phyloP scores from a whole-genome alignment of 2,113 vertebrate genomes.

The Nothocercus julius region DNA sequence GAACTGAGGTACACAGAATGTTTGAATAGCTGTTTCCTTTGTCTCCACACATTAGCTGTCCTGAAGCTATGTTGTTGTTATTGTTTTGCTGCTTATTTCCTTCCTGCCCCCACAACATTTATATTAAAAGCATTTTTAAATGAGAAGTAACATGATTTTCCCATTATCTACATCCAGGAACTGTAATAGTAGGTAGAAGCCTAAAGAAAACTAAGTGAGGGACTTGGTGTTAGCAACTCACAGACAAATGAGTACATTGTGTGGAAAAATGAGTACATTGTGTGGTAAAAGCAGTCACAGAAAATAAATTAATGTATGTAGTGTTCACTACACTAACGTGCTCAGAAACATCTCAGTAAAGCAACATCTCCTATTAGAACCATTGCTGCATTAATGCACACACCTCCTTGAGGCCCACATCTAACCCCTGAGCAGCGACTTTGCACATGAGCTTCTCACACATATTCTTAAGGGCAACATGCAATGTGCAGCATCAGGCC shows the following conservation, averaged over 20 bases:
- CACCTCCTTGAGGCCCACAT: not conserved
- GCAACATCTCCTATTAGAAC: not conserved
- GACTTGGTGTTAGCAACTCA: not conserved
- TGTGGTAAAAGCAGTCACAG: not conserved
- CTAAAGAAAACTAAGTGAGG: not conserved
- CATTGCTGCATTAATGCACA: not conserved
- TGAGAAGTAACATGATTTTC: not conserved
- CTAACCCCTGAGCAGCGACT: not conserved
- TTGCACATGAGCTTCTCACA: not conserved
- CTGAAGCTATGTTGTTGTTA: not conserved
- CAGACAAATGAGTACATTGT: not conserved
- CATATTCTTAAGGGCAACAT: not conserved
- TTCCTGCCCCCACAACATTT: too few species aligned
- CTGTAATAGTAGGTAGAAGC: not conserved
- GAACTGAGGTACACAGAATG: not conserved
- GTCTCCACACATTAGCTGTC: not conserved
- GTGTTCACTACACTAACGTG: fast-evolving
- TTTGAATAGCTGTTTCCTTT: not conserved
- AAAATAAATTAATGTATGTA: fast-evolving
- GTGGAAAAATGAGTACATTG: not conserved
- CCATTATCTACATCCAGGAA: not conserved
- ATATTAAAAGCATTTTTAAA: not conserved
- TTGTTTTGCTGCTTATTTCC: not conserved
- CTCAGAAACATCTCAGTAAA: fast-evolving
- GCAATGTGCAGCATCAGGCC: not conserved